These are phyloP conservation scores for Torymus tubicola DNA, from an alignment of 2,888 invertebrate species.

Conservation along the genomic window DNA sequence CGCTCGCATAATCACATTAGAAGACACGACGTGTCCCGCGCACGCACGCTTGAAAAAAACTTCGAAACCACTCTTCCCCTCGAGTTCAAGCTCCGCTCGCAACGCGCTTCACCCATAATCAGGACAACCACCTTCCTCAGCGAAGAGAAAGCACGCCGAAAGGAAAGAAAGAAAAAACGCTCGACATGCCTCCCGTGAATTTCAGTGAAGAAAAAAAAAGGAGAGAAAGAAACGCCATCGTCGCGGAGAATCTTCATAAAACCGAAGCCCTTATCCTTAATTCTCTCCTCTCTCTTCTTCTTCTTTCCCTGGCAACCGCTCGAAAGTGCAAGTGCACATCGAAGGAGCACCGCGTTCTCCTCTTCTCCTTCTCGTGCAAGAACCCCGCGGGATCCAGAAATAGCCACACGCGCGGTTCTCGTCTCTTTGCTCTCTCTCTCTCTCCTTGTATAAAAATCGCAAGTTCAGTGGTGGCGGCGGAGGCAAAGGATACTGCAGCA, in stretches of 20 bases:
- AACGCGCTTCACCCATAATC: neutral
- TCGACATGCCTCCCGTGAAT: neutral
- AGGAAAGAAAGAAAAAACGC: neutral
- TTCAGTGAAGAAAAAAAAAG: neutral
- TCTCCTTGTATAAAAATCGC: constrained; percentile 32
- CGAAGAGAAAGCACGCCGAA: neutral
- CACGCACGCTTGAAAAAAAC: no score
- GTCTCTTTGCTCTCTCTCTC: neutral
- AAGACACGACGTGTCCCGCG: no score
- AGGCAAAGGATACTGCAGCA: neutral
- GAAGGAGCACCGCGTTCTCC: constrained; percentile 22
- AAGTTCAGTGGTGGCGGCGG: neutral
- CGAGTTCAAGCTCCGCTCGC: no score
- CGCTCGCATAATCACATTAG: no score
- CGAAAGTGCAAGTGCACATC: constrained; percentile 43
- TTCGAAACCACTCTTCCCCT: no score
- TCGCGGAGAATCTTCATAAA: constrained; percentile 14
- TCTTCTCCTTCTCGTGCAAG: neutral
- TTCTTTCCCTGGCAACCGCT: constrained; percentile 20
- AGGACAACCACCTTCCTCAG: constrained; percentile 2
- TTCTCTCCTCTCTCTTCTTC: constrained; percentile 3
- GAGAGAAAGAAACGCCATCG: neutral
- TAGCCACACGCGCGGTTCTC: neutral
- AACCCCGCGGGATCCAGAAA: constrained; percentile 38
- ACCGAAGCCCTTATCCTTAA: constrained; percentile 7